Evolutionary conservation across 2,797 vertebrate genomes (phyloP).

Genomic region (Myiothlypis coronata): DNA sequence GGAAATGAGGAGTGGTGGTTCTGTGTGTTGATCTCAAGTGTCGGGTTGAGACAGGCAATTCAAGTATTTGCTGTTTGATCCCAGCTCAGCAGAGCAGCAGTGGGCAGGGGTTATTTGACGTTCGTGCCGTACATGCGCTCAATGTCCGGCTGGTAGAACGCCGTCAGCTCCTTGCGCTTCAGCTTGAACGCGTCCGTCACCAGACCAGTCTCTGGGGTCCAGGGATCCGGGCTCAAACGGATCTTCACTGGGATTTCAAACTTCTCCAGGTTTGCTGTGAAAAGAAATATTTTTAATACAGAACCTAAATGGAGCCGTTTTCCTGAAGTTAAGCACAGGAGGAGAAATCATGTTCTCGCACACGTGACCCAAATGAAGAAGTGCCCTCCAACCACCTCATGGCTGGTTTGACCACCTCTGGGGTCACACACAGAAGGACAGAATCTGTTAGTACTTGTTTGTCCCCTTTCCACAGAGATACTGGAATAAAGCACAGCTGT

Average conservation of each 20-base stretch:
- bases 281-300: not conserved
- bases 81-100: slow-evolving; percentile 60
- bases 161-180: slow-evolving; percentile 90
- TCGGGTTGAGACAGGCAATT: slow-evolving; percentile 72
- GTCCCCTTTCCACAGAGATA: not conserved
- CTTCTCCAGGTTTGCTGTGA: slow-evolving; percentile 86
- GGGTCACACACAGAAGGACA: not conserved
- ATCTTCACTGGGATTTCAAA: slow-evolving; percentile 94
- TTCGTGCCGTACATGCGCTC: slow-evolving; percentile 90
- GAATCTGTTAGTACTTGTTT: not conserved
- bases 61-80: slow-evolving; percentile 80
- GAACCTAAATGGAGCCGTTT: fast-evolving
- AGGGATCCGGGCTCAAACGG: slow-evolving; percentile 86
- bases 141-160: slow-evolving; percentile 87
- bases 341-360: fast-evolving
- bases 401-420: not conserved
- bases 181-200: slow-evolving; percentile 97
- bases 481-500: not conserved
- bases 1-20: slow-evolving; percentile 56
- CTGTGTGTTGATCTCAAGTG: slow-evolving; percentile 68
- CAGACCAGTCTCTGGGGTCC: slow-evolving; percentile 93
- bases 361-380: fast-evolving
- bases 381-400: fast-evolving
- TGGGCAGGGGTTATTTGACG: slow-evolving; percentile 58
- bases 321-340: not conserved